A percentile compares a stretch with the other conserved stretches of the same genome.
Evolutionary conservation across 2,113 vertebrate species (phyloP).

Genomic region (Pachypanchax playfairii): DNA sequence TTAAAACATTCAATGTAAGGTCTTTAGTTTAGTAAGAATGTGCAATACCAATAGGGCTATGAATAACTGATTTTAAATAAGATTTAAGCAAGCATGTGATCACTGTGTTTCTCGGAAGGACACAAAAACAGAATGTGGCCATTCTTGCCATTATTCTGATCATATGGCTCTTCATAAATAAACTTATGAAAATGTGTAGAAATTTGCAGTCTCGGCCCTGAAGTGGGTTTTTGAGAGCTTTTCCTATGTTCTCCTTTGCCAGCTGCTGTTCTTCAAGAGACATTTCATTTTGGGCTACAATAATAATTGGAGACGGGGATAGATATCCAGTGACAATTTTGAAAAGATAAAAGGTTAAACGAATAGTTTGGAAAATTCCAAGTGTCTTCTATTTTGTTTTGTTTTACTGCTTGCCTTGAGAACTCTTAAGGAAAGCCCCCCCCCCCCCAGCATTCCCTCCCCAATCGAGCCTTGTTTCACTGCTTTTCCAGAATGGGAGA

Average conservation of each 20-base stretch:
- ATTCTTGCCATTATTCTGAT: constrained; percentile 23
- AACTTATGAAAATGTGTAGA: constrained; percentile 22
- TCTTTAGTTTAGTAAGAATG: too few relatives aligned
- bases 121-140: constrained; percentile 7
- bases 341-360: constrained; percentile 74
- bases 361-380: constrained; percentile 66
- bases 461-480: constrained; percentile 42
- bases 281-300: constrained; percentile 61
- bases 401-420: constrained; percentile 51
- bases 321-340: constrained; percentile 83
- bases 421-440: constrained; percentile 59
- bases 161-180: constrained; percentile 19
- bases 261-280: constrained; percentile 76
- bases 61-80: too few relatives aligned
- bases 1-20: not conserved
- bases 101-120: not conserved
- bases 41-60: too few relatives aligned
- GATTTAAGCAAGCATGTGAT: too few relatives aligned
- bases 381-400: constrained; percentile 43
- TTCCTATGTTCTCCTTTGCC: constrained; percentile 16
- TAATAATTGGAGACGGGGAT: constrained; percentile 79
- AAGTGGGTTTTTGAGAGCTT: constrained; percentile 24
- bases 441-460: constrained; percentile 54
- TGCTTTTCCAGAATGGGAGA: constrained; percentile 60
- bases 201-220: constrained; percentile 21